A percentile compares a stretch with the other conserved stretches of the same genome.
phyloP scores from a whole-genome alignment of 2,797 vertebrate genomes.

The Eupleurogrammus muticus region DNA sequence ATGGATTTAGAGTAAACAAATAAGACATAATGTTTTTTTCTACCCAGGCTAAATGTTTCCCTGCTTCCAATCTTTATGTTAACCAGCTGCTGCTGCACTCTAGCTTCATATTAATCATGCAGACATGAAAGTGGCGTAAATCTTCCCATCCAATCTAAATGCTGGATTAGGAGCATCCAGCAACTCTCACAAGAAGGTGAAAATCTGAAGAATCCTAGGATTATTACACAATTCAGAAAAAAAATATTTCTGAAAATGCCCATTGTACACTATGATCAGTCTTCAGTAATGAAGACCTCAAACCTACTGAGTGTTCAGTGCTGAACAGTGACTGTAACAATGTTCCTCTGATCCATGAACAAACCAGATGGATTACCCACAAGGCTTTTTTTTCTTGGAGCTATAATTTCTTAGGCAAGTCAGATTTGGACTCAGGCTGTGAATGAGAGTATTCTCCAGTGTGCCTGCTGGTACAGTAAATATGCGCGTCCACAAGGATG shows the following conservation, averaged over 20 bases:
- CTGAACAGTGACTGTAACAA: constrained; percentile 9
- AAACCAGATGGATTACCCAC: constrained; percentile 15
- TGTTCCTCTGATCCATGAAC: constrained; percentile 23
- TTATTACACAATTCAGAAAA: neutral
- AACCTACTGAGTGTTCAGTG: neutral
- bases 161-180: no score
- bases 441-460: neutral
- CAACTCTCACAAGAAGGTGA: no score
- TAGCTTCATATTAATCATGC: no score
- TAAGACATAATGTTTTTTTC: no score
- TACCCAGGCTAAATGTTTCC: neutral
- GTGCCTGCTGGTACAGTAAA: constrained; percentile 13
- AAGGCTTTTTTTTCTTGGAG: constrained; percentile 13
- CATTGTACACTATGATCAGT: neutral
- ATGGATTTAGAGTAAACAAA: no score
- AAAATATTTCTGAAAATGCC: neutral
- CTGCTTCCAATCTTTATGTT: neutral
- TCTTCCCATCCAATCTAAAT: no score
- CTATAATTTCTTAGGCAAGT: constrained; percentile 14
- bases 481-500: constrained; percentile 13
- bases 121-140: no score
- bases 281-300: neutral
- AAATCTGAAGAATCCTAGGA: neutral
- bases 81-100: no score
- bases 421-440: constrained; percentile 13